Conservation (phyloP, 2,797 vertebrate species). For the Pempheris klunzingeri region DNA sequence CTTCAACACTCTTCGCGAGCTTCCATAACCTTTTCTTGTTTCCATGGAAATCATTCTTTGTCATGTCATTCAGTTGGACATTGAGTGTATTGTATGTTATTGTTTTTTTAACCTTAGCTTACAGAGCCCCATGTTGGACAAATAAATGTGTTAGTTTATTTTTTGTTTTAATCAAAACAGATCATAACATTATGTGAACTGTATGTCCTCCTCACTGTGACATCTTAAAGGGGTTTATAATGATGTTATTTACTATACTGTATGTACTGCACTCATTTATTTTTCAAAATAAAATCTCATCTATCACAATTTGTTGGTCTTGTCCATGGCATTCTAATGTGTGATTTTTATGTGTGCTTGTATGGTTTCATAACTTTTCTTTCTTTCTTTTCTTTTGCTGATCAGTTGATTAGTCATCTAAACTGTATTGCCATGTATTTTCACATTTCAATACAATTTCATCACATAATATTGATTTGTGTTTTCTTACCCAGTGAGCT, state of each 20-base stretch:
- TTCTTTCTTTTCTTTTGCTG: slow-evolving; percentile 31
- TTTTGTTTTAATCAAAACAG: slow-evolving; percentile 48
- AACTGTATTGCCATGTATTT: slow-evolving; percentile 22
- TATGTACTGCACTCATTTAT: slow-evolving; percentile 65
- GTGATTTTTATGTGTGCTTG: slow-evolving; percentile 66
- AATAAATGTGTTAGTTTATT: slow-evolving; percentile 53
- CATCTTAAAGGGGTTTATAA: slow-evolving; percentile 53
- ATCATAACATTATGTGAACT: slow-evolving; percentile 41
- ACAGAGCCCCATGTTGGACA: slow-evolving; percentile 41
- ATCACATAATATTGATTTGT: slow-evolving; percentile 42
- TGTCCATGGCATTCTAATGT: slow-evolving; percentile 72
- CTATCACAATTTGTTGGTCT: slow-evolving; percentile 78
- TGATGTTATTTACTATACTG: slow-evolving; percentile 64
- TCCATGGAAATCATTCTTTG: slow-evolving; percentile 74
- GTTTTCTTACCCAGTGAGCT: neutral
- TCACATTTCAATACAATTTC: slow-evolving; percentile 49
- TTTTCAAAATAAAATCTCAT: slow-evolving; percentile 85
- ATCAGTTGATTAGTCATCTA: slow-evolving; percentile 44
- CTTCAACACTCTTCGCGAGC: slow-evolving; percentile 42
- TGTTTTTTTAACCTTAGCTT: slow-evolving; percentile 55
- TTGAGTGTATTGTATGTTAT: slow-evolving; percentile 56
- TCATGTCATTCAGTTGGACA: slow-evolving; percentile 64
- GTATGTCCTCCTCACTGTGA: slow-evolving; percentile 58
- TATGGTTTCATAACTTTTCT: slow-evolving; percentile 42
- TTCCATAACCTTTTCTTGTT: slow-evolving; percentile 58